These are phyloP conservation scores for Cheilosia scutellata DNA, from an alignment of 2,888 invertebrate genomes.

Conservation along the genomic window DNA sequence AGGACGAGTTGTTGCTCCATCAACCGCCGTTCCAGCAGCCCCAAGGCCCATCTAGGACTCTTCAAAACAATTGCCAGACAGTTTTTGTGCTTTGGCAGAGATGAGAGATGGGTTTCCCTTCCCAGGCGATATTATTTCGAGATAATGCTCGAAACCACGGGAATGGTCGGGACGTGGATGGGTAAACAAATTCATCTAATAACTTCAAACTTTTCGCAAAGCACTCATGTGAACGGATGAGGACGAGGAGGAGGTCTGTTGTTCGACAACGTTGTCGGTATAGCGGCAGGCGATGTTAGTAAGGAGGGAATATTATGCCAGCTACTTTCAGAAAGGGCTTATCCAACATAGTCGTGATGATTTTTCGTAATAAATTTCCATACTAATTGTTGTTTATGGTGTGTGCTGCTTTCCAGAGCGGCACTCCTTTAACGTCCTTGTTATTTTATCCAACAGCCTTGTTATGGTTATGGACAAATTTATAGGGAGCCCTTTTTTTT, in stretches of 20 bases:
- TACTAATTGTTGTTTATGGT: conserved; percentile 65
- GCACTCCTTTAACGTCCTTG: conserved; percentile 45
- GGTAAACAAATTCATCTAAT: conserved; percentile 56
- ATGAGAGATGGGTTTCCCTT: conserved; percentile 14
- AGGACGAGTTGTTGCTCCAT: conserved; percentile 43
- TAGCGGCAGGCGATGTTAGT: neutral
- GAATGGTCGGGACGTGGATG: conserved; percentile 10
- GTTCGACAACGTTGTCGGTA: neutral
- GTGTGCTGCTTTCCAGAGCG: conserved; percentile 38
- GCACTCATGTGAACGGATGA: conserved; percentile 12
- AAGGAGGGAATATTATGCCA: neutral
- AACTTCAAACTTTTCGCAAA: conserved; percentile 43
- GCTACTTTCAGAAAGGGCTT: conserved; percentile 34
- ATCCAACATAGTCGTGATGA: conserved; percentile 49
- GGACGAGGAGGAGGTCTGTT: neutral
- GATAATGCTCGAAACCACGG: conserved; percentile 16
- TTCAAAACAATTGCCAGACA: conserved; percentile 35
- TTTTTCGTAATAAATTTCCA: conserved; percentile 56
- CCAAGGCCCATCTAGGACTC: conserved; percentile 12
- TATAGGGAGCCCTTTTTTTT: conserved; percentile 25
- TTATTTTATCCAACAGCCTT: conserved; percentile 31
- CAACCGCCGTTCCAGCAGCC: neutral
- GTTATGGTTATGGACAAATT: conserved; percentile 3
- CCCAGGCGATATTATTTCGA: conserved; percentile 22
- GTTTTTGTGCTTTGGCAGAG: neutral